Evolutionary conservation across 2,113 vertebrate genomes (phyloP), one percentile per base, ranked within the genome.

Genomic region (Sialia sialis): DNA sequence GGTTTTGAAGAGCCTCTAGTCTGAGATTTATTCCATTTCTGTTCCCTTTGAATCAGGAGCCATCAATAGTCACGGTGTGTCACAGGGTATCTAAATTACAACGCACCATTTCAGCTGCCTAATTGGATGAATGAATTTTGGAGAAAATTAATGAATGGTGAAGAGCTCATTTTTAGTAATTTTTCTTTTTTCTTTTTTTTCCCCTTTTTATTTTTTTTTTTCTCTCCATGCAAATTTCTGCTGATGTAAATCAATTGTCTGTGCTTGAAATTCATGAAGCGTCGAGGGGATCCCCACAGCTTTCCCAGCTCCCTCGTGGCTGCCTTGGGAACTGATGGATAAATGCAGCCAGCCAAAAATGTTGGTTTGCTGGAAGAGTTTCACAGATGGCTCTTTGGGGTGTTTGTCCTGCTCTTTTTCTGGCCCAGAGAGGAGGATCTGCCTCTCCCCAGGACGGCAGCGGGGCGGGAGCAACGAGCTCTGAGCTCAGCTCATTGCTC

Each of bases 81-180:
- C 90, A 72, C 95, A 21, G 86, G 95, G 83, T 86, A 44, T 44
- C 94, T 62, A 48, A 96, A 90, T 96, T 88, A 93, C 88, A 90
- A 70, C 48, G 5, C 92, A 9, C 76, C 80, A 85, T 95, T 95
- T 91, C 92, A 92, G 92, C 94, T 95, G 86, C 95, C 73, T 94
- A 93, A 94, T 94, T 93, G 90, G 79, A 89, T 96, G 95, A 94
- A 91, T 91, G 96, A 94, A 94, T 96, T 96, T 74, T 70, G 68
- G 90, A 95, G 55, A 58, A 78, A 96, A 95, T 84, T 94, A 96
- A 96, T 94, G 96, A 95, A 92, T 92, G 95, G 80, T 88, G 86
- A 96, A 95, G 83, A 92, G 83, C 52, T 70, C 26, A 0, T 44
- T 55, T 77, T 48, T 11, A 29, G 44, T 9, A 1, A 4, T 30